Evolutionary conservation across 2,113 vertebrate species (phyloP).

Genomic region (Malurus cyaneus): DNA sequence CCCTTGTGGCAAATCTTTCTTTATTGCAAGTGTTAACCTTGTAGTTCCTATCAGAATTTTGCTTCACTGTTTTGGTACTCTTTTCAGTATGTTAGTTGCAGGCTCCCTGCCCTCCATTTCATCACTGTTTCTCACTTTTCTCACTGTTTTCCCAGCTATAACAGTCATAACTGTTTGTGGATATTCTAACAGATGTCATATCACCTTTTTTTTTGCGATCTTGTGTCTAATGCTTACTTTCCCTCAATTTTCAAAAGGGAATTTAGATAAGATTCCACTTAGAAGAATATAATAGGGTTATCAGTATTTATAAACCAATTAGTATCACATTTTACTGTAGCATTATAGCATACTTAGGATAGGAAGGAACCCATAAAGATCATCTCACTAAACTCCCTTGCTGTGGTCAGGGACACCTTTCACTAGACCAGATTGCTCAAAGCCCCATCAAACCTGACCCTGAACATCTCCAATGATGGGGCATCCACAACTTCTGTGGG

Average conservation of each 20-base stretch:
- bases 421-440: not conserved
- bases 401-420: not conserved
- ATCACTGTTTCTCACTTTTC: not conserved
- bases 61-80: not conserved
- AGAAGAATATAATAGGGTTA: not conserved
- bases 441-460: not conserved
- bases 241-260: not conserved
- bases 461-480: not conserved
- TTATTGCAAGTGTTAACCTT: not conserved
- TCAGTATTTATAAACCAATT: not conserved
- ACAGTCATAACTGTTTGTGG: not conserved
- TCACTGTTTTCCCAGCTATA: not conserved
- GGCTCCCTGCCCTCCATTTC: not conserved
- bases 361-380: fast-evolving
- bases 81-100: not conserved
- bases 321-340: not conserved
- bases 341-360: not conserved
- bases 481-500: not conserved
- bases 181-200: not conserved
- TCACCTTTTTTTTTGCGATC: not conserved
- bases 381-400: not conserved
- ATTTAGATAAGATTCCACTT: not conserved
- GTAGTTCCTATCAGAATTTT: not conserved
- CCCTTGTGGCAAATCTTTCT: not conserved
- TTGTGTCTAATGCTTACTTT: not conserved